These are phyloP conservation scores for Phragmatobia fuliginosa DNA, from an alignment of 2,888 invertebrate genomes.

Conservation along the genomic window DNA sequence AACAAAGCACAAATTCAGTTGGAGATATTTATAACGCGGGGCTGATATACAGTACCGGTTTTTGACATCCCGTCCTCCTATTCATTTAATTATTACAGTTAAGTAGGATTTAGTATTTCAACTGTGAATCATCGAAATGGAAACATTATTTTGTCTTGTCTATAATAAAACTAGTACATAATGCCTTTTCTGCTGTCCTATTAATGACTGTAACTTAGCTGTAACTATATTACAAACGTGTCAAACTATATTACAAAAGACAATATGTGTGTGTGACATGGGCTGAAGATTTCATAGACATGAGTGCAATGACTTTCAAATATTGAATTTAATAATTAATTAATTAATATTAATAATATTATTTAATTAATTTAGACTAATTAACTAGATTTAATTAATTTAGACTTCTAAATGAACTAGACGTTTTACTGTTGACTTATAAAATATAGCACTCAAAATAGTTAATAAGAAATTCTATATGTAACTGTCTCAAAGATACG, in stretches of 20 bases:
- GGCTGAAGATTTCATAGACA: neutral
- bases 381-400: too few species aligned
- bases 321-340: neutral
- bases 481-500: neutral
- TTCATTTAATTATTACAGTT: neutral
- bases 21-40: neutral
- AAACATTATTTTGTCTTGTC: neutral
- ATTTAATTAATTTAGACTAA: too few species aligned
- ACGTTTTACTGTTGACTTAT: neutral
- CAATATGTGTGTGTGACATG: too few species aligned
- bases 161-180: too few species aligned
- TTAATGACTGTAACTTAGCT: too few species aligned
- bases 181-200: neutral
- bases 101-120: neutral
- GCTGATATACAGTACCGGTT: neutral
- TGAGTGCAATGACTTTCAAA: neutral
- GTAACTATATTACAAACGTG: too few species aligned
- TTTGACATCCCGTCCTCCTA: neutral
- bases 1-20: neutral
- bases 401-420: too few species aligned
- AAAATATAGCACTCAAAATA: neutral
- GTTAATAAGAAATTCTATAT: neutral
- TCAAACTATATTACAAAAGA: too few species aligned
- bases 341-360: too few species aligned
- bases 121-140: neutral